A percentile compares a stretch with the other conserved stretches of the same genome.
phyloP scores from a whole-genome alignment of 2,113 vertebrate species.

The Anoplopoma fimbria region DNA sequence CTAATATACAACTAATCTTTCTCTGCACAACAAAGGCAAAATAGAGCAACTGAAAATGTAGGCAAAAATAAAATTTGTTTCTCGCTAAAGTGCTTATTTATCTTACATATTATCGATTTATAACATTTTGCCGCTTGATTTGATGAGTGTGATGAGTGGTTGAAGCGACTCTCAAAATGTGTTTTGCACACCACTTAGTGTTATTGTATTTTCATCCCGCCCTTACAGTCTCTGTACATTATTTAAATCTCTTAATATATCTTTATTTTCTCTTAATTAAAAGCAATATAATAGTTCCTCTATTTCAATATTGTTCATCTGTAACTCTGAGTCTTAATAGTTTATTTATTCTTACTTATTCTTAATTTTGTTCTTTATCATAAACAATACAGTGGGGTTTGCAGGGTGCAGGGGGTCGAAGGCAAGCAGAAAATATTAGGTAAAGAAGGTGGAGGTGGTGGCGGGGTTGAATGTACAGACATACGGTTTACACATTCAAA shows the following conservation, averaged over 20 bases:
- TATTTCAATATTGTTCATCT: neutral
- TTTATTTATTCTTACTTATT: conserved; percentile 22
- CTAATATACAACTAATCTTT: conserved; percentile 11
- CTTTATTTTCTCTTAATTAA: conserved; percentile 4
- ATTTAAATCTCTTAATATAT: conserved; percentile 30
- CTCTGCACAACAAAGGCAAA: conserved; percentile 37
- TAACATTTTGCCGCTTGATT: neutral
- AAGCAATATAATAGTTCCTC: conserved; percentile 1
- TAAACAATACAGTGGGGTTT: conserved; percentile 28
- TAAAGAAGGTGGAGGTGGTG: conserved; percentile 21
- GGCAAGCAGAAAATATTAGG: conserved; percentile 4
- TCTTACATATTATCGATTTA: neutral
- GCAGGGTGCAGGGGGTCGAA: conserved; percentile 5
- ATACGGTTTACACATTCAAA: conserved; percentile 14
- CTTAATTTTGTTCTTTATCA: conserved; percentile 28
- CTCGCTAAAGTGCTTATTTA: neutral
- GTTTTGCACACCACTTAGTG: neutral
- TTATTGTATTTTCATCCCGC: neutral
- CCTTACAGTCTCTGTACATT: neutral
- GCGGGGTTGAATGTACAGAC: neutral
- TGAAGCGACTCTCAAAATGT: neutral
- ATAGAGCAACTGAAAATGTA: neutral
- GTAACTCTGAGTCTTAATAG: neutral
- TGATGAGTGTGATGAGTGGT: neutral
- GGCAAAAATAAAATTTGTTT: neutral